Evolutionary conservation across 2,113 vertebrate genomes (phyloP), one percentile per base, ranked within the genome.

Genomic region (Rhabdornis inornatus): DNA sequence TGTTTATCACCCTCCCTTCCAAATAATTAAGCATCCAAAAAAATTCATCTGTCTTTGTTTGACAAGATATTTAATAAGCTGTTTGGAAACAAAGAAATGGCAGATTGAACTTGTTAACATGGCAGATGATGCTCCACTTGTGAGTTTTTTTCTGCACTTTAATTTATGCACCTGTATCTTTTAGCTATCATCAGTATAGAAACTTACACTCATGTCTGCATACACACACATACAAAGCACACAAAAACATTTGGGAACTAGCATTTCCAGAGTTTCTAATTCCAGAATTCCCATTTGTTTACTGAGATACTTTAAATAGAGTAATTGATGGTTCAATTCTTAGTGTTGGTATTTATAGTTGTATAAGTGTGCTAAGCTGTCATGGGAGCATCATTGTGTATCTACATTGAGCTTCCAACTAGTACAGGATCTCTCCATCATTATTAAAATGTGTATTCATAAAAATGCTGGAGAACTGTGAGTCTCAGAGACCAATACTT

Each of bases 271-370:
- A 55, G n/a, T 57, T 90, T 85, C 28, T 83, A 71, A 76, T 75
- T 63, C 44, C 59, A 90, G 40, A 93, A 74, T 84, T 88, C 53
- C 35, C 37, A 50, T 92, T 94, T 94, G 17, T 93, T 94, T 94
- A 59, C 33, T 49, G 30, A 86, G n/a, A 23, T 76, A 66, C 31
- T 82, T 94, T 91, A 85, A 83, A 87, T 6, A 75, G 23, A 66
- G 53, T 42, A 79, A 45, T 64, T 45, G 70, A 49, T 80, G 27
- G 27, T 65, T 92, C 82, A 78, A 20, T 83, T 60, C 14, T 60
- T 83, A 69, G 27, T 40, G 22, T 47, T 45, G 68, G 21, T 69
- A 64, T 56, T 92, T 80, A 45, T 19, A 37, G 19, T 19, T 86
- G 65, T 55, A 55, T 52, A 69, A 65, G 25, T 59, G 71, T 27